Percentiles rank a stretch among this genome's conserved stretches.
Conservation (phyloP, 2,797 vertebrate species). For the Molossus molossus region DNA sequence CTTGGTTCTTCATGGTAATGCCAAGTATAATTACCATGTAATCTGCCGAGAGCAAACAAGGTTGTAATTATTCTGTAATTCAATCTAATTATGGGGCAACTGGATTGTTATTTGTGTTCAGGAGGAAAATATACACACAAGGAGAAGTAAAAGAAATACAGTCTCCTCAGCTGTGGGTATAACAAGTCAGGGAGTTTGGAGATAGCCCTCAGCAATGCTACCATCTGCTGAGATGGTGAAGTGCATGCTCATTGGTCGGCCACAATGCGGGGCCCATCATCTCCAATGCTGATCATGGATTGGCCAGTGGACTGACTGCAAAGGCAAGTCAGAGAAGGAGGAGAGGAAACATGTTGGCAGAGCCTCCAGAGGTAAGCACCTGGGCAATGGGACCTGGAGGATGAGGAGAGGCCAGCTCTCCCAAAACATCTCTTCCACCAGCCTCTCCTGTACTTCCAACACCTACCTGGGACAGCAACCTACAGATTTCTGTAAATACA, state of each 20-base stretch:
- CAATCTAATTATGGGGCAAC: constrained; percentile 91
- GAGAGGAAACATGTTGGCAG: neutral
- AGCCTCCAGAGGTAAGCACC: neutral
- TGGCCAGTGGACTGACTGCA: rapidly evolving
- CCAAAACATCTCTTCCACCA: neutral
- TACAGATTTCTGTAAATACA: neutral
- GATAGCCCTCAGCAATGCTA: neutral
- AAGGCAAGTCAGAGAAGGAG: neutral
- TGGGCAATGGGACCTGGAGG: neutral
- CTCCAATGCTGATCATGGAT: neutral
- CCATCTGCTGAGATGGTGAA: neutral
- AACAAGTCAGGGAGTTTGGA: neutral
- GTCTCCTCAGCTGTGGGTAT: neutral
- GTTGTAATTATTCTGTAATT: constrained; percentile 91
- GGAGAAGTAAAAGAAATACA: constrained; percentile 79
- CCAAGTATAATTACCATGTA: constrained; percentile 92
- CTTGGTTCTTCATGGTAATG: constrained; percentile 92
- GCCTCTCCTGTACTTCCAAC: neutral
- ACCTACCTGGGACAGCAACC: neutral
- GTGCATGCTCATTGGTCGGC: neutral
- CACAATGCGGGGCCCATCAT: neutral
- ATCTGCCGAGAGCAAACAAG: constrained; percentile 91
- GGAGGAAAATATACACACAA: constrained; percentile 87
- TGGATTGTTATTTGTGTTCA: constrained; percentile 88
- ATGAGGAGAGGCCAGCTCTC: neutral